Base-by-base conservation (phyloP, 2,113 vertebrate species). In the Peromyscus polionotus region DNA sequence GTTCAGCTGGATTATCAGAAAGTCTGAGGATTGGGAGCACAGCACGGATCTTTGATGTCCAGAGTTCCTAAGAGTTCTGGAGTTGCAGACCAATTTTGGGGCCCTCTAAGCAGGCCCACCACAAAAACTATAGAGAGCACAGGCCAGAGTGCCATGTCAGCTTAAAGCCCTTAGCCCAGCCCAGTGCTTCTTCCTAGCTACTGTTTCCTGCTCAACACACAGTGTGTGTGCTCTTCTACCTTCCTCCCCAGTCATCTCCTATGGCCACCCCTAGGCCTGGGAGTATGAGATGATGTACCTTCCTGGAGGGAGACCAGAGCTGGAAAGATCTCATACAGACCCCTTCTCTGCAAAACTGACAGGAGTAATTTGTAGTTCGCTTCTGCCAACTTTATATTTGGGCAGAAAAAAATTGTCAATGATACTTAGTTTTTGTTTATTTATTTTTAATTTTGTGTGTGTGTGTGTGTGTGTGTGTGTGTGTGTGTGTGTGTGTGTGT, bases 371-470 rank as follows among this genome's bases (percentile, higher is more conserved):
- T 31, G 51, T 17, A 24, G 45, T 11, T 20, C 24, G 20, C 22
- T 63, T 59, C 24, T 63, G 39, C 5, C 75, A 90, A 17, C 73
- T 63, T 6, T 61, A 3, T 68, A 72, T 72, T 86, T 65, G 75
- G 68, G 39, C 26, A 76, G 68, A 68, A 96, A 94, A 87, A 61
- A 88, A 57, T 19, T 54, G n/a, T 88, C 48, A 88, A 72, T 48
- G 36, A 72, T 39, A 72, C 2, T 88, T 20, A 72, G 45, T 84
- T 80, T 68, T 68, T 33, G 5, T 84, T 67, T 85, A 42, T 61
- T 83, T 59, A 63, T 63, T 65, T 85, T 65, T 65, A 11, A 19
- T 67, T 48, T 5, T 48, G 45, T 76, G 73, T 76, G 22, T 42
- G 36, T 73, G 70, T 72, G 36, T 72, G 36, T 72, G 68, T 36